Evolutionary conservation across 2,113 vertebrate genomes (phyloP).

Genomic region (Forbesichthys papilliferus): DNA sequence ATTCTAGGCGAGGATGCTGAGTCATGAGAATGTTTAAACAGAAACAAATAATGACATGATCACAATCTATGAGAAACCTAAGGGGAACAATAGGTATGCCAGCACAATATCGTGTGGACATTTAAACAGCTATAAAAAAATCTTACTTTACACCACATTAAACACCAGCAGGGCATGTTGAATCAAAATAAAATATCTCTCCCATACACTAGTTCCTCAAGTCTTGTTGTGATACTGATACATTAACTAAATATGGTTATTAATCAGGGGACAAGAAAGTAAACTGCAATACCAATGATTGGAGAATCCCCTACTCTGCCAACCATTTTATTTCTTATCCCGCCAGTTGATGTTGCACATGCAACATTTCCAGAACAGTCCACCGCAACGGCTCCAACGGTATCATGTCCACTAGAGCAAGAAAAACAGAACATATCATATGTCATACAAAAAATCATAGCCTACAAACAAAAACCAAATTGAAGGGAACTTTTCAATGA

Average conservation of each 20-base stretch:
- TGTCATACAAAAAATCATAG: not conserved
- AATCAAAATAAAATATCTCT: not conserved
- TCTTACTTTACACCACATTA: not conserved
- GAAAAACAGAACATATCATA: not conserved
- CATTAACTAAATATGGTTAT: not conserved
- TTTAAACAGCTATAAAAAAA: too few species aligned
- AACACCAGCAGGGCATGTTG: not conserved
- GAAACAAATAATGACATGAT: too few species aligned
- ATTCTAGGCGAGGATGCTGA: not conserved
- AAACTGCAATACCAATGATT: slow-evolving; percentile 71
- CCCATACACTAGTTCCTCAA: too few species aligned
- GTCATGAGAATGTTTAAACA: not conserved
- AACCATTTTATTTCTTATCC: slow-evolving; percentile 81
- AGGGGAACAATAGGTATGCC: too few species aligned
- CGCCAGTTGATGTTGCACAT: slow-evolving; percentile 79
- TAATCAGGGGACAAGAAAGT: not conserved
- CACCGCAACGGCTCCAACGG: slow-evolving; percentile 73
- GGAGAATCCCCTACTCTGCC: slow-evolving; percentile 85
- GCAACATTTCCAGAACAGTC: slow-evolving; percentile 77
- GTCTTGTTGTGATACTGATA: not conserved
- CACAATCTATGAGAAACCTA: too few species aligned
- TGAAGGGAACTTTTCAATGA: not conserved
- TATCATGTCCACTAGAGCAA: slow-evolving; percentile 76
- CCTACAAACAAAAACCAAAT: not conserved
- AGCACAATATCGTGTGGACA: too few species aligned